A percentile compares a stretch with the other conserved stretches of the same genome.
phyloP scores from a whole-genome alignment of 2,113 vertebrate genomes.

The Barnardius zonarius region DNA sequence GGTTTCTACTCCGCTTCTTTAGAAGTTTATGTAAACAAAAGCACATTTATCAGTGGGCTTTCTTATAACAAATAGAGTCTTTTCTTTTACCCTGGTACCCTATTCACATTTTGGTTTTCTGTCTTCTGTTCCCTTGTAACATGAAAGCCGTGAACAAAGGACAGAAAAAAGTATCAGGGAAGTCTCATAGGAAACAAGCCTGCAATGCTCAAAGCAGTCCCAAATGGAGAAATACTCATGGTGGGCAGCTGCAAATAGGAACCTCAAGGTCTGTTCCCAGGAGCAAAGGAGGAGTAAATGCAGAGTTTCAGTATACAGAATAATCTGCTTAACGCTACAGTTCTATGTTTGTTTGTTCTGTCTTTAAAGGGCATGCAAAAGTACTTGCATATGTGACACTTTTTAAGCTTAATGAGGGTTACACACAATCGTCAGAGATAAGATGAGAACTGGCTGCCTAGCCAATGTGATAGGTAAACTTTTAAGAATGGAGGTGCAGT shows the following conservation, averaged over 20 bases:
- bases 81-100: not conserved
- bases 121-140: not conserved
- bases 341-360: constrained; percentile 20
- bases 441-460: not conserved
- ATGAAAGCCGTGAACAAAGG: not conserved
- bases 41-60: not conserved
- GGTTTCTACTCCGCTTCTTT: not conserved
- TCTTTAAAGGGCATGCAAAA: constrained; percentile 10
- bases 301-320: not conserved
- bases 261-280: not conserved
- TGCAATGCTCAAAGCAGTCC: not conserved
- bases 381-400: not conserved
- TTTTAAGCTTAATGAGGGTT: not conserved
- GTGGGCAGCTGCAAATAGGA: constrained; percentile 49
- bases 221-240: not conserved
- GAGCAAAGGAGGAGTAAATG: not conserved
- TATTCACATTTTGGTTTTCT: not conserved
- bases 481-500: not conserved
- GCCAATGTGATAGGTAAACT: not conserved
- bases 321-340: not conserved
- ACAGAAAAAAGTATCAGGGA: not conserved
- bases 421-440: not conserved
- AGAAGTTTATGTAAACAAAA: constrained; percentile 28
- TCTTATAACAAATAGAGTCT: not conserved
- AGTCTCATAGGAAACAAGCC: constrained; percentile 2